Evolutionary conservation across 2,888 invertebrate genomes (phyloP), one percentile per base, ranked within the genome.

Genomic region (Drosophila aldrichi): DNA sequence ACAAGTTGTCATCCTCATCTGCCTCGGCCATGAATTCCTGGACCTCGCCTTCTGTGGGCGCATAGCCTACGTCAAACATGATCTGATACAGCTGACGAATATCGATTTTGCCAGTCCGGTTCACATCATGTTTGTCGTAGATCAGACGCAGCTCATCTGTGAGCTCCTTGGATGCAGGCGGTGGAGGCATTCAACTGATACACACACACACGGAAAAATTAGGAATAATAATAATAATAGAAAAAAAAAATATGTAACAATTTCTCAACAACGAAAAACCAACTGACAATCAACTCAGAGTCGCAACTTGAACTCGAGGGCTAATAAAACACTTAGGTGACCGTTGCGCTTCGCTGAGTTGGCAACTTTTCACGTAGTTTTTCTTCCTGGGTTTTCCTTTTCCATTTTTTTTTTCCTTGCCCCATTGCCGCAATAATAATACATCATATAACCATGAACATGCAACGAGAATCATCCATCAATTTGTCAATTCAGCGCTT

Each of bases 11-110:
- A 79, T 91, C 88, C 52, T 82, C 82, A 94, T 98, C 98, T 90
- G 98, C 98, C 95, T 98, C 98, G 94, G 98, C 98, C 94, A 99
- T 98, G 98, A 99, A 98, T 94, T 99, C 99, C 94, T 98, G 98
- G 81, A 99, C 95, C 94, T 99, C 99, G 64, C 98, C 98, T 94
- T 99, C 99, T 92, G 99, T 99, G 93, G 98, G 98, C 95, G 98
- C 99, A 94, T 98, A 98, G 91, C 99, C 99, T 93, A 99, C 95
- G 80, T 98, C 98, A 93, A 98, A 94, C 98, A 98, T 98, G 89
- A 99, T 98, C 91, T 98, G 98, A 92, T 98, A 98, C 95, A 99
- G 95, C 95, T 99, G 98, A 95, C 97, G 97, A 93, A 98, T 98
- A 90, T 98, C 98, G 94, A 99, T 98, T 93, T 97, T 97, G 93